These are phyloP conservation scores for Griposia aprilina DNA, from an alignment of 2,888 invertebrate genomes.

Conservation along the genomic window DNA sequence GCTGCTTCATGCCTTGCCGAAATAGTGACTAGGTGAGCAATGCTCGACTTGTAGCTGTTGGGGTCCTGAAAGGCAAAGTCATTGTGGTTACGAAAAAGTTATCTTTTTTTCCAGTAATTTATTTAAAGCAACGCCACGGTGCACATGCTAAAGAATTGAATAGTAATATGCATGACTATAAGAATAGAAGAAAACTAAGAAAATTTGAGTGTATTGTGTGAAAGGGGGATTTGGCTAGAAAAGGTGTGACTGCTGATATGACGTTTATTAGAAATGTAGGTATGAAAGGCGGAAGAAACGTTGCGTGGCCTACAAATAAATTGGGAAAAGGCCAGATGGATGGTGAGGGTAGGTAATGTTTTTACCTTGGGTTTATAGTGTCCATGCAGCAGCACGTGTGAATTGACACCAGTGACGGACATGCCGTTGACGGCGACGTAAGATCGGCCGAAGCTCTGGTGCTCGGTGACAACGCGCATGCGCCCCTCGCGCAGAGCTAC, in stretches of 20 bases:
- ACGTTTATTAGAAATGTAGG: too few species aligned
- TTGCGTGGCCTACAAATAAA: neutral
- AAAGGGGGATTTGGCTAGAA: neutral
- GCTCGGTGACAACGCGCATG: constrained; percentile 90
- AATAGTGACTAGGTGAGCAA: constrained; percentile 87
- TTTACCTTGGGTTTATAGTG: constrained; percentile 80
- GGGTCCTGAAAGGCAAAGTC: constrained; percentile 45
- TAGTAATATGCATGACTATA: neutral
- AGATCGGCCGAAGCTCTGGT: constrained; percentile 89
- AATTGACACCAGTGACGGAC: constrained; percentile 80
- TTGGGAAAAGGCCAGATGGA: neutral
- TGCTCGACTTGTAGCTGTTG: constrained; percentile 68
- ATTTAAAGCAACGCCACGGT: too few species aligned
- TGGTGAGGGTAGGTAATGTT: neutral
- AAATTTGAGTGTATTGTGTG: neutral
- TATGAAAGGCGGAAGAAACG: neutral
- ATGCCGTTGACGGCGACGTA: constrained; percentile 81
- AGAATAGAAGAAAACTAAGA: too few species aligned
- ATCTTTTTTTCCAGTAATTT: neutral
- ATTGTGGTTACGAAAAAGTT: neutral
- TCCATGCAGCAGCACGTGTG: constrained; percentile 80
- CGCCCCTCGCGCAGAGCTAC: constrained; percentile 88
- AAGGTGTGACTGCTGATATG: neutral
- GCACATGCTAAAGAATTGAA: neutral
- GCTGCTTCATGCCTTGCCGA: constrained; percentile 90